Evolutionary conservation across 1,140 invertebrate species (phyloP).

Genomic region (Drosophila murphyi): DNA sequence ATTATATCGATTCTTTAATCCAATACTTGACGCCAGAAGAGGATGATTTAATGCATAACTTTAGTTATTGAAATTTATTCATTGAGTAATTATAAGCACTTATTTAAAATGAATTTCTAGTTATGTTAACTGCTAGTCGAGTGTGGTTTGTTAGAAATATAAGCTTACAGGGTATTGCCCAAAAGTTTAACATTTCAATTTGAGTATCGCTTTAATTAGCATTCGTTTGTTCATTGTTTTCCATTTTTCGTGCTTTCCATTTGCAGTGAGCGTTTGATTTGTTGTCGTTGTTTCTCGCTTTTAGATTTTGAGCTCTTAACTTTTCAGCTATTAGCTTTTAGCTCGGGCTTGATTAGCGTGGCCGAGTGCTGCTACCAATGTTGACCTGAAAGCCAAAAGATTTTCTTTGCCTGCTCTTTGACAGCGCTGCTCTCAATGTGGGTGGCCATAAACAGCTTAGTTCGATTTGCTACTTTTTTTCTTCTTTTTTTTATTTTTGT

Average conservation of each 20-base stretch:
- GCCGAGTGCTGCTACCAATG: slow-evolving; percentile 60
- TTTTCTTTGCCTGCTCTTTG: slow-evolving; percentile 61
- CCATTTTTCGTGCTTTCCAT: slow-evolving; percentile 43
- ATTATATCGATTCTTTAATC: too few species aligned
- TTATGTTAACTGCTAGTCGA: too few species aligned
- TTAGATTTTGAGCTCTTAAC: slow-evolving; percentile 52
- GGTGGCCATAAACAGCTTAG: slow-evolving; percentile 78
- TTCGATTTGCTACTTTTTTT: slow-evolving; percentile 71
- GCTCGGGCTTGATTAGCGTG: slow-evolving; percentile 70
- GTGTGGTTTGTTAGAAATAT: neutral
- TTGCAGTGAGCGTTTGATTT: slow-evolving; percentile 53
- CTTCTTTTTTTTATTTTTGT: neutral
- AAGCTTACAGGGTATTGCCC: slow-evolving; percentile 30
- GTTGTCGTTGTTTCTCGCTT: slow-evolving; percentile 50
- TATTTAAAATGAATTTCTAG: too few species aligned
- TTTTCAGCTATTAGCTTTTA: slow-evolving; percentile 48
- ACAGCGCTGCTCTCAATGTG: slow-evolving; percentile 52
- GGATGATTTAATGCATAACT: too few species aligned
- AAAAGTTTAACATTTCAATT: slow-evolving; percentile 82
- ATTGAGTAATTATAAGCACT: too few species aligned
- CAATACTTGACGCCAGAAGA: too few species aligned
- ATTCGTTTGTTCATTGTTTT: slow-evolving; percentile 80
- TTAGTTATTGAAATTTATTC: too few species aligned
- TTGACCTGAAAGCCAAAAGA: slow-evolving; percentile 58
- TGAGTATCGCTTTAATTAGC: slow-evolving; percentile 78